These are phyloP conservation scores for Gavialis gangeticus DNA, from an alignment of 2,113 vertebrate genomes.

Conservation along the genomic window DNA sequence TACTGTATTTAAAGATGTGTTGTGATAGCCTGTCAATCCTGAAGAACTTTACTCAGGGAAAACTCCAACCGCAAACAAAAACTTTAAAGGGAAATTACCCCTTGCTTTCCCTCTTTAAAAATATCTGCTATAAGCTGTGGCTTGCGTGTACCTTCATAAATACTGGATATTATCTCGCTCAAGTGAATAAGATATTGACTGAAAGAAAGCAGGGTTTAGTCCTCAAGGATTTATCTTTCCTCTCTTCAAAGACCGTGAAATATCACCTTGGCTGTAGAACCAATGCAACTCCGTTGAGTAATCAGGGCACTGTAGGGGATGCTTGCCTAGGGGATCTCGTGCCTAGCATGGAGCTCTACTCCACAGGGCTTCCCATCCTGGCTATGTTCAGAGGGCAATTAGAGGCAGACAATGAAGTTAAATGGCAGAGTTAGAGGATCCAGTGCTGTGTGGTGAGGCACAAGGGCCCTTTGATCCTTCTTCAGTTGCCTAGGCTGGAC, in stretches of 20 bases:
- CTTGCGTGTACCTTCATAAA: background rate
- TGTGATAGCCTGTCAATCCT: background rate
- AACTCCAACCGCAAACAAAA: background rate
- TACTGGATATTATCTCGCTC: background rate
- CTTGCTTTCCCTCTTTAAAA: background rate
- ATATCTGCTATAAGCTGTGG: background rate
- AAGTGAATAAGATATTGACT: background rate
- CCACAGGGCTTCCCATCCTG: background rate
- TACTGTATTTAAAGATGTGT: background rate
- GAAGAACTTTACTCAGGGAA: background rate
- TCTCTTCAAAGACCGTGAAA: background rate
- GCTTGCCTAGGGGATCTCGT: background rate
- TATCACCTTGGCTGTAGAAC: background rate
- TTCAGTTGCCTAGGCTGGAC: background rate
- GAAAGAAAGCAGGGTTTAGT: background rate
- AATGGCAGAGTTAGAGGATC: background rate
- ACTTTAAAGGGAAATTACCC: background rate
- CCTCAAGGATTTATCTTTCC: background rate
- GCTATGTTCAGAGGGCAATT: rapidly evolving
- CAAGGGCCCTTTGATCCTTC: background rate
- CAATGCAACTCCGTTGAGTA: background rate
- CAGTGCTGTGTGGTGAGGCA: background rate
- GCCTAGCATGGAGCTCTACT: background rate
- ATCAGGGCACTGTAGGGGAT: background rate
- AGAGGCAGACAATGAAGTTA: background rate